phyloP scores from a whole-genome alignment of 2,113 vertebrate species.

The Eonycteris spelaea region DNA sequence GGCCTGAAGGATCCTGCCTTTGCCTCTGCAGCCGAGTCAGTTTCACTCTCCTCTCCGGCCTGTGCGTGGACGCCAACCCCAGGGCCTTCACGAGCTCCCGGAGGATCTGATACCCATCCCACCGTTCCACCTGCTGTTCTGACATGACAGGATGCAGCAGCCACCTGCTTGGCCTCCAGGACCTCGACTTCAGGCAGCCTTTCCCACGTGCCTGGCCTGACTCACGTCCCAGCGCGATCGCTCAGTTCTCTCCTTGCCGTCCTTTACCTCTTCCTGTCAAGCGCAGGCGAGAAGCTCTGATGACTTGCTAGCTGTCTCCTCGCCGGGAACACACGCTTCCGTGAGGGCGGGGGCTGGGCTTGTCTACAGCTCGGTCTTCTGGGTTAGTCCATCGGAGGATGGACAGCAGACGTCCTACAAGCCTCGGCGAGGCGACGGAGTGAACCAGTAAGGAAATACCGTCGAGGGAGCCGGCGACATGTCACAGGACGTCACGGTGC shows the following conservation, averaged over 20 bases:
- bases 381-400: neutral
- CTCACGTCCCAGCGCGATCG: neutral
- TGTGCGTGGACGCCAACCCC: neutral
- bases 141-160: neutral
- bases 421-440: neutral
- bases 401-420: neutral
- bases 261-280: neutral
- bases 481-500: neutral
- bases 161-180: neutral
- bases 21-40: neutral
- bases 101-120: neutral
- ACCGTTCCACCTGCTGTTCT: neutral
- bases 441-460: neutral
- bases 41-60: neutral
- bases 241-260: neutral
- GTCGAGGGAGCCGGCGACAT: neutral
- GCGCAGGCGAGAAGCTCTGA: neutral
- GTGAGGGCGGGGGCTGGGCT: neutral
- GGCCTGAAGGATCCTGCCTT: neutral
- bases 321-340: neutral
- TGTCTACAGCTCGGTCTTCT: neutral
- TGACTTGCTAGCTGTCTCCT: neutral
- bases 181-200: neutral
- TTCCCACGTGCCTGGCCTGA: neutral
- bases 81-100: neutral